Evolutionary conservation across 2,113 vertebrate genomes (phyloP), one percentile per base, ranked within the genome.

Genomic region (Ovibos moschatus): DNA sequence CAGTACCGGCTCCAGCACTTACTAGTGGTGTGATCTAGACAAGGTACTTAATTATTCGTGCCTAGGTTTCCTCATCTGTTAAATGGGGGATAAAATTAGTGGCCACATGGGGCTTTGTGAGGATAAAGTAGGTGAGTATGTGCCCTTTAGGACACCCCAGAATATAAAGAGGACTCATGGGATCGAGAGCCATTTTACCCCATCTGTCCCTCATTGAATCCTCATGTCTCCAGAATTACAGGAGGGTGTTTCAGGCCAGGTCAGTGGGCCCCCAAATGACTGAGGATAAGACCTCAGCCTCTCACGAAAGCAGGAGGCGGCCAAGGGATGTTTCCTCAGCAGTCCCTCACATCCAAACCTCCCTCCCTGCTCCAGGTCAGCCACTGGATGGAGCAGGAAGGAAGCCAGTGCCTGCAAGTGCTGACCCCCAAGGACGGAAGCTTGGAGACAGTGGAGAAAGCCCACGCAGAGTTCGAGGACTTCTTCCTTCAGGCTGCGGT

Each of bases 401-500:
- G 99, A 25, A 99, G 99, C 4, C 97, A 36, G 0, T 98, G 95
- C 91, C 98, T 99, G 82, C 98, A 98, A 89, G 98, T 98, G 27
- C 99, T 99, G 55, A 98, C 98, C 23, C 98, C 99, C 0, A 98
- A 98, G 36, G 98, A 99, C 0, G 97, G 99, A 76, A 99, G 99
- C 36, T 98, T 98, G 11, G 94, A 99, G 47, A 93, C 82, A 21
- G 98, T 99, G 91, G 99, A 99, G 97, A 98, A 98, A 87, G 98
- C 98, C 0, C 90, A 99, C 0, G 89, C 98, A 3, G 98, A 93
- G 87, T 99, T 99, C 55, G 99, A 99, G 36, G 97, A 98, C 79
- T 99, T 99, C 98, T 99, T 99, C 40, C 25, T 99, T 19, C 99
- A 99, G 98, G 99, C 99, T 50, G 99, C 98, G 5, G 99, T 99